Evolutionary conservation across 2,888 invertebrate species (phyloP), one percentile per base, ranked within the genome.

Genomic region (Eupithecia dodoneata): DNA sequence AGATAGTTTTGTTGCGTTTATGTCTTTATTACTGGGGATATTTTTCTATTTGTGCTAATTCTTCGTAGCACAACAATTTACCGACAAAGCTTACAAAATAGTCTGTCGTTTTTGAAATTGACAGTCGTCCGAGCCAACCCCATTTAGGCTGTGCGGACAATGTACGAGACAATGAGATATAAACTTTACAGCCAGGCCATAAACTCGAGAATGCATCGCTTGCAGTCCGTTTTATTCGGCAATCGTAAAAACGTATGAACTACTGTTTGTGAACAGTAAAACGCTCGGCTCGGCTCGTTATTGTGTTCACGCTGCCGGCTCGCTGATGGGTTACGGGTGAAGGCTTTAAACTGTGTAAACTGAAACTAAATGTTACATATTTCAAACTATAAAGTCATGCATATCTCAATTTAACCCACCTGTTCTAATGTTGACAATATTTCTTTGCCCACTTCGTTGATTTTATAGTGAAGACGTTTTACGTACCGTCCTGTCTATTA

Each of bases 131-230:
- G 10, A 42, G n/a, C 42, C 18, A 66, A 9, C 41, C 41, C 49
- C 18, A 49, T 9, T 55, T 52, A 41, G 63, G 63, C 72, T 79
- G 78, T 67, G 65, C 18, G 52, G 75, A 76, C 80, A 81, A 75
- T 77, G 80, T 79, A 78, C 72, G 73, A 47, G 74, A 78, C 78
- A 77, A 76, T 80, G 80, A 80, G 77, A 77, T 74, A 81, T 80
- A 78, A 72, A 75, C 79, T 77, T 80, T 76, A 75, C 74, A 63
- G 72, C 67, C 55, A 12, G 59, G 72, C 71, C 30, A 52, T 79
- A 79, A 79, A 79, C 77, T 47, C 65, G 47, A 45, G 77, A 75
- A 75, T 77, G 77, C 79, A 79, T 74, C 73, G 76, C 77, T 73
- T 74, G 79, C 76, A 79, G 72, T 77, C 77, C 71, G 73, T 78